These are phyloP conservation scores for Eucriotettix oculatus DNA, from an alignment of 2,888 invertebrate species.

Conservation along the genomic window DNA sequence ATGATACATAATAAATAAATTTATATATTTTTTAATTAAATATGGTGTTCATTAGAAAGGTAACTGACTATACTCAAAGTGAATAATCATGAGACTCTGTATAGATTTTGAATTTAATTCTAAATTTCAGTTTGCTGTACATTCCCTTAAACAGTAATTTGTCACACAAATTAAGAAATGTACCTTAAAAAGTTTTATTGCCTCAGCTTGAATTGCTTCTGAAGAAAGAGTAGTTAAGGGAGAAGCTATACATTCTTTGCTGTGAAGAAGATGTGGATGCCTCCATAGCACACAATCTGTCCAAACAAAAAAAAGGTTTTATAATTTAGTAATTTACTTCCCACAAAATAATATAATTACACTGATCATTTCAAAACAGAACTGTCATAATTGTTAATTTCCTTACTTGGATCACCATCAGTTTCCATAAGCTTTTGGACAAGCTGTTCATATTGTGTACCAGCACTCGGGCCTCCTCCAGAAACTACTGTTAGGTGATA, in stretches of 20 bases:
- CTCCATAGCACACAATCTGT: conserved; percentile 81
- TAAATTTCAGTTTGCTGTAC: too few species aligned
- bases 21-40: too few species aligned
- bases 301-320: conserved; percentile 13
- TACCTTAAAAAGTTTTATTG: conserved; percentile 86
- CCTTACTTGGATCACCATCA: conserved; percentile 76
- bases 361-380: not conserved
- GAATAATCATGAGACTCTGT: too few species aligned
- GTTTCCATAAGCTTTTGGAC: conserved; percentile 93
- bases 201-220: conserved; percentile 75
- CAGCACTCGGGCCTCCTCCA: conserved; percentile 77
- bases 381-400: too few species aligned
- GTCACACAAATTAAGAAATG: not conserved
- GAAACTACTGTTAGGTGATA: conserved; percentile 73
- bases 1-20: too few species aligned
- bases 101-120: too few species aligned
- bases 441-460: conserved; percentile 91
- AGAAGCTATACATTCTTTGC: conserved; percentile 77
- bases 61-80: too few species aligned
- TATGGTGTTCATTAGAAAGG: too few species aligned
- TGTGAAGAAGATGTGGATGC: conserved; percentile 77
- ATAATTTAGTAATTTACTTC: not conserved
- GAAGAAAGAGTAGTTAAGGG: conserved; percentile 83
- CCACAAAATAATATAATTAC: not conserved
- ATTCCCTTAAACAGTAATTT: too few species aligned